Conservation (phyloP, 2,113 vertebrate genomes). For the Amblyopsis rosae region DNA sequence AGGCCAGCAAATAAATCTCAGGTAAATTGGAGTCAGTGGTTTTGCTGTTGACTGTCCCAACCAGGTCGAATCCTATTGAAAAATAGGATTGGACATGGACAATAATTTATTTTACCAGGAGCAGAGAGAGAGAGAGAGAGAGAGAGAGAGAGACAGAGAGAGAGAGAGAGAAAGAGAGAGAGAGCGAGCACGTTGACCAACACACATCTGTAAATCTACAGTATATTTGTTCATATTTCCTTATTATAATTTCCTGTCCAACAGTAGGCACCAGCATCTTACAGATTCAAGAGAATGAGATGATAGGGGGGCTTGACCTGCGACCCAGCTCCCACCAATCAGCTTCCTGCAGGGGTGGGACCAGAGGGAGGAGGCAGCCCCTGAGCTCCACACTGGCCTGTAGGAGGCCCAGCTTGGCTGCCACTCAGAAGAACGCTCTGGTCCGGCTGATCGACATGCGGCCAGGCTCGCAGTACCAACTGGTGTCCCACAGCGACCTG, state of each 20-base stretch:
- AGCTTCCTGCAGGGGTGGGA: conserved; percentile 9
- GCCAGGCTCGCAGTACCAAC: conserved; percentile 86
- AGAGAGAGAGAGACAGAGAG: too few relatives aligned
- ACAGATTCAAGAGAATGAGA: conserved; percentile 51
- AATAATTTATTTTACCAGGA: background rate
- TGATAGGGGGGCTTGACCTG: conserved; percentile 2
- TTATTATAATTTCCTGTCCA: background rate
- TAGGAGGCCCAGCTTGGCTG: conserved; percentile 81
- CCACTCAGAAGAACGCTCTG: conserved; percentile 87
- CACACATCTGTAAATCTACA: background rate
- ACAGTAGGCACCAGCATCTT: conserved; percentile 43
- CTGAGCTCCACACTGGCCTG: conserved; percentile 73
- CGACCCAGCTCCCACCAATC: conserved; percentile 28
- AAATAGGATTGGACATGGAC: background rate
- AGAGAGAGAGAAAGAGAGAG: background rate
- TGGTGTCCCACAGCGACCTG: conserved; percentile 84
- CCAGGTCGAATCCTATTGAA: background rate
- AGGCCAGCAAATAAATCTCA: conserved; percentile 1
- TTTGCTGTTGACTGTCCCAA: background rate
- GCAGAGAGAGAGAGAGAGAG: background rate
- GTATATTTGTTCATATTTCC: background rate
- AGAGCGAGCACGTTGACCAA: too few relatives aligned
- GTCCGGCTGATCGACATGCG: conserved; percentile 91
- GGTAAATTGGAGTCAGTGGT: background rate
- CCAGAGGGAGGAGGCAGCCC: conserved; percentile 30